phyloP scores from a whole-genome alignment of 2,797 vertebrate genomes.

The Diplodus puntazzo region DNA sequence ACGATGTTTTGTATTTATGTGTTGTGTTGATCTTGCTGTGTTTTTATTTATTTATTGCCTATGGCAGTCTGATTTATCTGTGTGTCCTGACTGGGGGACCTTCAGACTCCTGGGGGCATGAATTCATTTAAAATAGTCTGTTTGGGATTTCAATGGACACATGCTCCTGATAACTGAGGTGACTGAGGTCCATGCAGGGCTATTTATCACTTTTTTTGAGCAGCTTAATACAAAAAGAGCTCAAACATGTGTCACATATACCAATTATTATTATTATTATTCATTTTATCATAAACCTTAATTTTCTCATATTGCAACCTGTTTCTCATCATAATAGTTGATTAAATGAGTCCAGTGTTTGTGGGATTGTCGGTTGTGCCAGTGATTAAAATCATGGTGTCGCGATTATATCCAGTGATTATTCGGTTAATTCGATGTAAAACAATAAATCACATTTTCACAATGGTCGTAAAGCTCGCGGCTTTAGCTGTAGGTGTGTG shows the following conservation, averaged over 20 bases:
- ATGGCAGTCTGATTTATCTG: not conserved
- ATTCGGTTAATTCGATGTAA: not conserved
- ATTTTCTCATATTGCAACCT: not conserved
- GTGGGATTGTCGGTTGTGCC: not conserved
- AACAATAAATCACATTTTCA: conserved; percentile 9
- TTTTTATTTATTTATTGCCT: not conserved
- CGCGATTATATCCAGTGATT: not conserved
- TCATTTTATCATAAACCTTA: not conserved
- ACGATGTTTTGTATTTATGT: not conserved
- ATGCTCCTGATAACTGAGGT: conserved; percentile 8
- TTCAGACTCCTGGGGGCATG: not conserved
- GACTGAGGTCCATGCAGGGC: not conserved
- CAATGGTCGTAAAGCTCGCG: conserved; percentile 17
- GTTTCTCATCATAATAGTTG: not conserved
- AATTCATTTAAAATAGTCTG: conserved; percentile 7
- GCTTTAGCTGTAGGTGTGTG: conserved; percentile 41
- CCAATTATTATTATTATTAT: not conserved
- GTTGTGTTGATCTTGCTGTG: not conserved
- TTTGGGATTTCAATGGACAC: conserved; percentile 7
- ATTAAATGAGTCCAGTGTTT: not conserved
- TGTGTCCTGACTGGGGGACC: not conserved
- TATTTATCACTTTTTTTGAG: not conserved
- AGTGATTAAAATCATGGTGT: not conserved
- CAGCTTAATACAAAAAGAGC: not conserved
- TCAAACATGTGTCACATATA: not conserved